Conservation (phyloP, 2,113 vertebrate genomes). For the Oostethus manadensis region DNA sequence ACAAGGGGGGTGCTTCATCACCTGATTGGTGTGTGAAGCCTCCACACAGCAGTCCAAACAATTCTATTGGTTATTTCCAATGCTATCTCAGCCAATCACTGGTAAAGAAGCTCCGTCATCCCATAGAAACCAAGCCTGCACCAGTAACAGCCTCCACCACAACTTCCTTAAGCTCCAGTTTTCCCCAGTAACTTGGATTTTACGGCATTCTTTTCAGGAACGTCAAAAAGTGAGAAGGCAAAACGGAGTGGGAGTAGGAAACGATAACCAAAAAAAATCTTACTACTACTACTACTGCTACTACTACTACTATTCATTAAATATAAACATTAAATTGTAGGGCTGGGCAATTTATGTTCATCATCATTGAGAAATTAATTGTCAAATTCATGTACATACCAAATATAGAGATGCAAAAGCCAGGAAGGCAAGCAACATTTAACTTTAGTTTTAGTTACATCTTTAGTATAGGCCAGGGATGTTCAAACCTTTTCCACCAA, state of each 20-base stretch:
- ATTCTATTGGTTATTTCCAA: slow-evolving; percentile 57
- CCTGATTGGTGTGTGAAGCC: slow-evolving; percentile 44
- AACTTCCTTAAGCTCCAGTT: slow-evolving; percentile 34
- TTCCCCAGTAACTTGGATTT: slow-evolving; percentile 28
- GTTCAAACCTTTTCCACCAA: no score
- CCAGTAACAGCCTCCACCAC: slow-evolving; percentile 45
- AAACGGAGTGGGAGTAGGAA: background rate
- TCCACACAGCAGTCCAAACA: slow-evolving; percentile 26
- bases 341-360: no score
- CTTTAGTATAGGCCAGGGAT: no score
- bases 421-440: no score
- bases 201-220: slow-evolving; percentile 7
- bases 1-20: slow-evolving; percentile 51
- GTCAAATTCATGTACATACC: no score
- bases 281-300: no score
- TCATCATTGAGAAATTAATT: no score
- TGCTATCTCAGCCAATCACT: slow-evolving; percentile 47
- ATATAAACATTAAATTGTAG: no score
- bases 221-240: slow-evolving; percentile 4
- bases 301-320: no score
- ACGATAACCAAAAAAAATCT: background rate
- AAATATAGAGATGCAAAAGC: no score
- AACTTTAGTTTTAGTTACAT: no score
- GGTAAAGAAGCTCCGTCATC: slow-evolving; percentile 35
- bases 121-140: slow-evolving; percentile 65